Base-by-base conservation (phyloP, 2,113 vertebrate species). In the Psilopsiagon aymara region DNA sequence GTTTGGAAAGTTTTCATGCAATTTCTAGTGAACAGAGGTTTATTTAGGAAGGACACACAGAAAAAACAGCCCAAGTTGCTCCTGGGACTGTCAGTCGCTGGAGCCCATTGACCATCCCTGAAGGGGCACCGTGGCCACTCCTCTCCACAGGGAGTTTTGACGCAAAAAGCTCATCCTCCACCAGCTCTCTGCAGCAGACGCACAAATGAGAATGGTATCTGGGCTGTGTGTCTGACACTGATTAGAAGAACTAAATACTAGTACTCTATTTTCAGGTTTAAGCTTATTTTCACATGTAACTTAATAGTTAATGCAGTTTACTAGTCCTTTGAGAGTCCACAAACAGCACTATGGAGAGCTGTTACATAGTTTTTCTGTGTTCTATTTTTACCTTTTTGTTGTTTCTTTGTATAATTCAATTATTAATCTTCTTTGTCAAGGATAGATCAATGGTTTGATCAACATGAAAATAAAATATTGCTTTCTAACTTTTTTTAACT, bases 111-210 rank as follows among this genome's bases (percentile, higher is more conserved):
- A 25, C 27, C 64, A 39, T 33, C n/a, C 31, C 31, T 8, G 1
- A 4, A 23, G 35, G 10, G 20, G 17, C 43, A 13, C 24, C 0
- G 0, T 3, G 25, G 49, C 13, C 64, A 5, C 16, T 37, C 1
- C 1, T 29, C 27, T 35, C n/a, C 39, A 10, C 0, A 0, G 39
- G 19, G 35, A 2, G 15, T 29, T 70, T 33, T 33, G 18, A 3
- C 20, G 31, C 23, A 35, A 53, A 78, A 64, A 24, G 0, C 39
- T 74, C 55, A 15, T 10, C 46, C 29, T 35, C 17, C 33, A 17
- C 27, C 44, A 49, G 21, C 39, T 9, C 53, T 27, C 29, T 53
- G n/a, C 12, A 6, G 85, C 77, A 37, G 18, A 43, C n/a, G 11
- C 11, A 47, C 29, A 10, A 29, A 28, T 0, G 0, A 47, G 47